Base-by-base conservation (phyloP, 2,113 vertebrate species). In the Baryphthengus martii region DNA sequence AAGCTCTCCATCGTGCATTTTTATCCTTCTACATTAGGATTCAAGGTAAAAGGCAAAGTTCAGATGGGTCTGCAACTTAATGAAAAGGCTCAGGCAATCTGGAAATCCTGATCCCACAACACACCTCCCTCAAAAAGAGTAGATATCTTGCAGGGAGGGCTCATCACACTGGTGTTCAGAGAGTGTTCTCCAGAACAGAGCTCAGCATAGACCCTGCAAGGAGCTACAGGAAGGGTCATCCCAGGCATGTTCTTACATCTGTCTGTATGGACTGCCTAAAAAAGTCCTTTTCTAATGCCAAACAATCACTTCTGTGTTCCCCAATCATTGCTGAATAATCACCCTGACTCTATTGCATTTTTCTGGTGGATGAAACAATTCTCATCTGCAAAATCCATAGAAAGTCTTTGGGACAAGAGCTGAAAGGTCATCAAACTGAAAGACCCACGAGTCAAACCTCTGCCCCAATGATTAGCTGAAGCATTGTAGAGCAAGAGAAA, bases 41-140 rank as follows among this genome's bases (percentile, higher is more conserved):
- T 77, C 29, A 42, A 83, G 11, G 23, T 19, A 28, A 68, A 91
- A 65, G 63, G 25, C 14, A 26, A 42, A 75, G 23, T 65, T 55
- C 50, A 85, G 9, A 13, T 47, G 65, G 3, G 7, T 53, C 28
- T 76, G 59, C 53, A 86, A 19, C 23, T 6, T 35, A 52, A 8
- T 14, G 17, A 33, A 50, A 83, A 80, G 29, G 9, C 7, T 40
- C n/a, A 63, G 44, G 31, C 24, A 50, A 17, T 13, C 66, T 37
- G 33, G 65, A 66, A 94, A 65, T 55, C n/a, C 40, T 75, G 10
- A 76, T 67, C 16, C 28, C 3, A 58, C 15, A 13, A 66, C 5
- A 31, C 18, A 31, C 3, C 5, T 75, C 4, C 13, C 8, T 11
- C 2, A 0, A 9, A 26, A 44, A 79, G 4, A 35, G 16, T 3